These are phyloP conservation scores for Guaruba guarouba DNA, from an alignment of 2,113 vertebrate species.

Conservation along the genomic window DNA sequence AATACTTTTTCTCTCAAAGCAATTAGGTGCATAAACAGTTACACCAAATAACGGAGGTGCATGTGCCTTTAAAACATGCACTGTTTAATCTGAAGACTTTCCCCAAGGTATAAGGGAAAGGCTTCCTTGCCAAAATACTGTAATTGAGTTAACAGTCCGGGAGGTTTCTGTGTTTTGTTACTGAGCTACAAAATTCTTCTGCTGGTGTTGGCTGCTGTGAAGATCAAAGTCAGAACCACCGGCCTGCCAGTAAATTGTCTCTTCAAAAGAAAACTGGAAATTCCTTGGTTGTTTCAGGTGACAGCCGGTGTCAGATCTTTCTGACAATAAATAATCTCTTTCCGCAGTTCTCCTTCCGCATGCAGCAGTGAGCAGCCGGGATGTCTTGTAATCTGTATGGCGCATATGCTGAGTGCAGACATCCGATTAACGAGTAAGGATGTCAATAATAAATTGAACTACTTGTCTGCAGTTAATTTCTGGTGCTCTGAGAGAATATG, in stretches of 20 bases:
- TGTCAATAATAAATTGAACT: background rate
- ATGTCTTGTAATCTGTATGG: background rate
- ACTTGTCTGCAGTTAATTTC: background rate
- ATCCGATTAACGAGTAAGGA: background rate
- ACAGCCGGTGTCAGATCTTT: background rate
- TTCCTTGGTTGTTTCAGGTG: background rate
- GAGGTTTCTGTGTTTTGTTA: slow-evolving; percentile 52
- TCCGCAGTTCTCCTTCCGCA: background rate
- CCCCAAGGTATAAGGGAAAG: slow-evolving; percentile 8
- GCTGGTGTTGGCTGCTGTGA: slow-evolving; percentile 3
- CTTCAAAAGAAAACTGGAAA: slow-evolving; percentile 27
- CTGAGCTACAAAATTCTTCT: slow-evolving; percentile 16
- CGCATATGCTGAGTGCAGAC: background rate
- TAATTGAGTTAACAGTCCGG: slow-evolving; percentile 40
- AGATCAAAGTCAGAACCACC: slow-evolving; percentile 36
- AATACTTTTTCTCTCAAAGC: background rate
- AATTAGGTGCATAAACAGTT: background rate
- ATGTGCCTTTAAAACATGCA: background rate
- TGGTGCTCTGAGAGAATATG: background rate
- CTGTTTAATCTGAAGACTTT: slow-evolving; percentile 25
- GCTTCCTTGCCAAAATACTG: slow-evolving; percentile 32
- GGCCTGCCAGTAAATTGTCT: slow-evolving; percentile 10
- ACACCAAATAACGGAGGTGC: background rate
- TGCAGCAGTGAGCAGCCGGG: background rate
- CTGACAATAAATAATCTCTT: background rate